These are phyloP conservation scores for Rhynchophorus ferrugineus DNA, from an alignment of 1,140 invertebrate genomes.

Conservation along the genomic window DNA sequence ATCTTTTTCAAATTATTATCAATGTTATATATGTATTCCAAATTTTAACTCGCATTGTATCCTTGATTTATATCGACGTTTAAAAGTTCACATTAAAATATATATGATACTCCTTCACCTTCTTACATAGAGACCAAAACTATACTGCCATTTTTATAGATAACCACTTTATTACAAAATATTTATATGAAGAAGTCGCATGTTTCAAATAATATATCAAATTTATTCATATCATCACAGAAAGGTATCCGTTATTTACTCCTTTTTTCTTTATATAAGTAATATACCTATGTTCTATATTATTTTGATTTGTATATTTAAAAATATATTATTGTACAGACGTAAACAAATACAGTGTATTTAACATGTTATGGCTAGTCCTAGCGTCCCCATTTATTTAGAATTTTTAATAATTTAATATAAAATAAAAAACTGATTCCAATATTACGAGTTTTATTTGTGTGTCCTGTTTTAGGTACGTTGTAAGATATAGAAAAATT, in stretches of 20 bases:
- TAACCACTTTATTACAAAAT: constrained; percentile 26
- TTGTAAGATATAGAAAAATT: no score
- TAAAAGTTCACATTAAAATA: constrained; percentile 15
- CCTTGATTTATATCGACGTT: constrained; percentile 14
- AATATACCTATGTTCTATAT: constrained; percentile 21
- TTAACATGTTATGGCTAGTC: constrained; percentile 36
- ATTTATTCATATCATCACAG: constrained; percentile 34
- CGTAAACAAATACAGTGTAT: constrained; percentile 27
- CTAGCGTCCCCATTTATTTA: constrained; percentile 34
- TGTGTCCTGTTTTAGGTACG: neutral
- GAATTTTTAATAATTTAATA: constrained; percentile 37
- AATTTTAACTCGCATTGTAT: constrained; percentile 17
- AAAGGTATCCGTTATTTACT: constrained; percentile 15
- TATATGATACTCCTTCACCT: constrained; percentile 11
- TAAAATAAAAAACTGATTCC: constrained; percentile 34
- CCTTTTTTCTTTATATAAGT: constrained; percentile 4
- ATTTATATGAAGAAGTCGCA: constrained; percentile 21
- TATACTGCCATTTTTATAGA: constrained; percentile 32
- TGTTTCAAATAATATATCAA: constrained; percentile 26
- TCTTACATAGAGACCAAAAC: constrained; percentile 26
- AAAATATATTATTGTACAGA: constrained; percentile 35
- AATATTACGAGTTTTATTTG: constrained; percentile 2
- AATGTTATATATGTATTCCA: constrained; percentile 21
- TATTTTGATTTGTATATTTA: constrained; percentile 21
- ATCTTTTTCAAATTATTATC: constrained; percentile 17